phyloP scores from a whole-genome alignment of 1,140 invertebrate genomes.

The Dryas iulia region DNA sequence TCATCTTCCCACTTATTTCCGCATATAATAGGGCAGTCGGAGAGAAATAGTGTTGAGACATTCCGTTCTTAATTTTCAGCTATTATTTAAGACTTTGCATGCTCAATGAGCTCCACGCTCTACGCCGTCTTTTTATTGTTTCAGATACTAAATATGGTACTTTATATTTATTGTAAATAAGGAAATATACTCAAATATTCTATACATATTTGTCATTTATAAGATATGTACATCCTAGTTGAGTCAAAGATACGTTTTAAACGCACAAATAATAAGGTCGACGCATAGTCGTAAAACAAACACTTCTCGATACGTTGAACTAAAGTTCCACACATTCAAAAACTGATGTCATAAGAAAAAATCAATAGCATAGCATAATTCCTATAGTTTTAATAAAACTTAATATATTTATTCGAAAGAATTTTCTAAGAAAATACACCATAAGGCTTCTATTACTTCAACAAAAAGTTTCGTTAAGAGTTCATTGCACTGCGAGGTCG shows the following conservation, averaged over 20 bases:
- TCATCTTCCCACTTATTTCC: no score
- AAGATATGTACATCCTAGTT: not conserved
- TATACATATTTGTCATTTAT: no score
- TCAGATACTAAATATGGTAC: no score
- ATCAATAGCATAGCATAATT: not conserved
- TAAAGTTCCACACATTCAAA: not conserved
- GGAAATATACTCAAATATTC: no score
- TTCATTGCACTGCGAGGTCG: slow-evolving; percentile 13
- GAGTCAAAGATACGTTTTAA: not conserved
- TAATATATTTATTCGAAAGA: not conserved
- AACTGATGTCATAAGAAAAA: not conserved
- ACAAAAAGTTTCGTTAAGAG: not conserved
- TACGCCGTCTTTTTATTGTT: no score
- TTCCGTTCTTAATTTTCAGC: no score
- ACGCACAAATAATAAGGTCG: not conserved
- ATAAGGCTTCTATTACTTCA: not conserved
- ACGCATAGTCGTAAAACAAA: not conserved
- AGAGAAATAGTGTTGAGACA: no score
- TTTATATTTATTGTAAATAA: no score
- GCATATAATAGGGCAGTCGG: no score
- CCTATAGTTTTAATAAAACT: not conserved
- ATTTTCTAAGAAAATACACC: not conserved
- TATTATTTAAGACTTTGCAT: no score
- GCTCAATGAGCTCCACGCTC: no score
- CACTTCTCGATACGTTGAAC: not conserved